Base-by-base conservation (phyloP, 1,140 invertebrate genomes). In the Lepidotrigona ventralis region DNA sequence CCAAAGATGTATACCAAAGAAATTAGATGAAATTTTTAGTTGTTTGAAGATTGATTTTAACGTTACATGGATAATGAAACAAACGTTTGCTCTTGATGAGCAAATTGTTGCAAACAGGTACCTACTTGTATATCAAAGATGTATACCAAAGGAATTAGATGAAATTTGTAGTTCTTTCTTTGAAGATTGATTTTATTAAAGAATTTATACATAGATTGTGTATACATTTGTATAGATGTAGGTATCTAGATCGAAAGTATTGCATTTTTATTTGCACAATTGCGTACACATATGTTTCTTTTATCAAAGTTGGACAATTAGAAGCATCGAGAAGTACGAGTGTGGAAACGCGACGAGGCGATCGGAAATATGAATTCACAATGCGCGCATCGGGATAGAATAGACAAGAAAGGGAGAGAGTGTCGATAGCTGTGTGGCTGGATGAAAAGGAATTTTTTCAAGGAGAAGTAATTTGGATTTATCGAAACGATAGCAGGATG, bases 391-490 rank as follows among this genome's bases (percentile, higher is more conserved):
- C 8, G 3, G 4, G 75, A 83, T n/a, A 46, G 60, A 72, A 79
- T 58, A 63, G 75, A 54, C 66, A 79, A 83, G 74, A 68, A 54
- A 26, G 19, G 6, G 6, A 33, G 26, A 26, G 33, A 11, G n/a
- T 17, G 60, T 53, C 19, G n/a, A 14, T 11, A 29, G 5, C 6
- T n/a, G 12, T n/a, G 12, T 33, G 71, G n/a, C 21, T 56, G 51
- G 8, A 23, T 12, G 79, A 5, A 46, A 46, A 39, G 66, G 15
- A 60, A 60, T 60, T 86, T 77, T 17, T 69, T 85, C 39, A 73
- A 87, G 86, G 86, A 90, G 88, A 92, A 92, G 74, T 92, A 92
- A 93, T 93, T 91, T 82, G 88, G 91, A 92, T 92, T 93, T 91
- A 93, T 91, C 85, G 91, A 91, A 46, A 88, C 90, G 86, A 85